phyloP scores from a whole-genome alignment of 2,888 invertebrate species.

The Lottia scabra region DNA sequence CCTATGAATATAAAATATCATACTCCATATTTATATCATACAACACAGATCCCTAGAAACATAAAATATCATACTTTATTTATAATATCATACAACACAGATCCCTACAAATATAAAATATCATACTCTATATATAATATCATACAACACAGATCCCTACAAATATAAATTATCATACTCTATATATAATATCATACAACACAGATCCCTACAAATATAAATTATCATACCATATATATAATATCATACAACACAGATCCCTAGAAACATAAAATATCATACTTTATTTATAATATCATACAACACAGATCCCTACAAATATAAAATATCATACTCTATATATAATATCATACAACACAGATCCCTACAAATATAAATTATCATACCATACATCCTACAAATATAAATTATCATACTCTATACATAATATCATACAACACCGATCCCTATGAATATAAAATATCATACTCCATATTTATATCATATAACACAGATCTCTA shows the following conservation, averaged over 20 bases:
- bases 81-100: slow-evolving; percentile 16
- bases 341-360: neutral
- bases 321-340: neutral
- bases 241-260: slow-evolving; percentile 16
- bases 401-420: too few relatives aligned
- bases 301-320: neutral
- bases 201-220: neutral
- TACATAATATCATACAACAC: too few relatives aligned
- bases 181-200: neutral
- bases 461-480: too few relatives aligned
- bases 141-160: too few relatives aligned
- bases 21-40: neutral
- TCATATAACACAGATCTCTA: too few relatives aligned
- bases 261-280: slow-evolving; percentile 37
- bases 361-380: neutral
- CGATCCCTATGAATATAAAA: too few relatives aligned
- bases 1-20: neutral
- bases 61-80: too few relatives aligned
- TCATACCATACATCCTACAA: too few relatives aligned
- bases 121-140: slow-evolving; percentile 25
- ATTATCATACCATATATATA: too few relatives aligned
- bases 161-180: neutral
- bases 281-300: slow-evolving; percentile 14
- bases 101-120: slow-evolving; percentile 32
- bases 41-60: neutral